Evolutionary conservation across 2,888 invertebrate species (phyloP), one percentile per base, ranked within the genome.

Genomic region (Schizaphis graminum): DNA sequence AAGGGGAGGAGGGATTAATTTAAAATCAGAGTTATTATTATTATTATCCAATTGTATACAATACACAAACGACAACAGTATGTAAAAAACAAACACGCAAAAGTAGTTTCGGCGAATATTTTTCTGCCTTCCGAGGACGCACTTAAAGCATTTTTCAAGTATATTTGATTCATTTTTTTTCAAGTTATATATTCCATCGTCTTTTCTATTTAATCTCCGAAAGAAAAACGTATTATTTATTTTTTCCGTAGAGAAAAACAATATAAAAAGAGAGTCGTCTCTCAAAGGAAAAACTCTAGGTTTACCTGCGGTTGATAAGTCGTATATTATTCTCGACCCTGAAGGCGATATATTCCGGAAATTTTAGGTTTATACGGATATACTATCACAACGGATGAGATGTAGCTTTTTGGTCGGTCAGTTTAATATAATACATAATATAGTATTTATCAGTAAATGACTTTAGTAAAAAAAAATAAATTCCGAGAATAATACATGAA

Each of bases 291-390:
- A 93, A 90, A 57, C 84, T 89, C 84, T 16, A 77, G 77, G 84
- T 86, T 91, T 94, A 90, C 90, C 94, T 90, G 94, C 61, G 90
- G 93, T 92, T 92, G 92, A 93, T 89, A 88, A 93, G 92, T 93
- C 92, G 89, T 93, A 93, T 77, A 91, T 94, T 91, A 90, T 90
- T 94, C 91, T 91, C 90, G 53, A 67, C 94, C 94, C 94, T n/a
- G 49, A 85, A 91, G 94, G 90, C 94, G 94, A 94, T 90, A 87
- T 91, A 86, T 94, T 94, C 86, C 85, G 86, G 61, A 93, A 90
- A 89, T 89, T 93, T 93, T 10, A 28, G 49, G 91, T 87, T 86
- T 91, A 91, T 91, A 91, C 49, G 57, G 86, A 35, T 92, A 89
- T n/a, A 57, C 67, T 8, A n/a, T 5, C 13, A 28, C 41, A 35